phyloP scores from a whole-genome alignment of 2,888 invertebrate species.

The Cetonia aurata region DNA sequence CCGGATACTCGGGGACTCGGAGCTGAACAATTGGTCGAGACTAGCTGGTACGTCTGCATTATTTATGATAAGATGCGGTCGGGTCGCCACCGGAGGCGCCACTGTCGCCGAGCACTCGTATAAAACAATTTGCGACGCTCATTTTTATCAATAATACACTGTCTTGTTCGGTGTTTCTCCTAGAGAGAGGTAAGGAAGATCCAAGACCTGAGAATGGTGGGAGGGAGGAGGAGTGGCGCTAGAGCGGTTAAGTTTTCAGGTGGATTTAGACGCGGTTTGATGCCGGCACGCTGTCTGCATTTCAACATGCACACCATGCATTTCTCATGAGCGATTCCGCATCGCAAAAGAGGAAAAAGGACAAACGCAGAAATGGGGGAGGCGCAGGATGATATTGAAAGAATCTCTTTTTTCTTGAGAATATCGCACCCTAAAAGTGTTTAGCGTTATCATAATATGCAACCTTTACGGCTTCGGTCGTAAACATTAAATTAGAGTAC shows the following conservation, averaged over 20 bases:
- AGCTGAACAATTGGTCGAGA: neutral
- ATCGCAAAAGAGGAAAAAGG: conserved; percentile 1
- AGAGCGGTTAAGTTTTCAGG: conserved; percentile 39
- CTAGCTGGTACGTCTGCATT: conserved; percentile 55
- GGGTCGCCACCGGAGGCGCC: conserved; percentile 51
- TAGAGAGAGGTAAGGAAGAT: conserved; percentile 10
- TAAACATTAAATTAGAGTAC: too few relatives aligned
- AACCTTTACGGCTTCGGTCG: too few relatives aligned
- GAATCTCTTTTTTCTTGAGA: too few relatives aligned
- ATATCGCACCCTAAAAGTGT: too few relatives aligned
- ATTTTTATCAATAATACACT: conserved; percentile 66
- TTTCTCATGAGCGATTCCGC: conserved; percentile 40
- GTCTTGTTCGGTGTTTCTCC: conserved; percentile 55
- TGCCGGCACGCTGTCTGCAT: conserved; percentile 52
- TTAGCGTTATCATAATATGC: too few relatives aligned
- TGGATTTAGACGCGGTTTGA: conserved; percentile 48
- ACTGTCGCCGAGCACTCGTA: conserved; percentile 63
- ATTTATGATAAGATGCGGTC: conserved; percentile 61
- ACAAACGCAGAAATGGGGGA: neutral
- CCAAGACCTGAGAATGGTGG: neutral
- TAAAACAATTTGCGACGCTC: conserved; percentile 65
- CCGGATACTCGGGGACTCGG: conserved; percentile 44
- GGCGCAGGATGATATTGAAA: too few relatives aligned
- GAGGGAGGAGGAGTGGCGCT: neutral
- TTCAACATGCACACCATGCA: conserved; percentile 47